A percentile compares a stretch with the other conserved stretches of the same genome.
phyloP scores from a whole-genome alignment of 2,113 vertebrate species.

The Tenrec ecaudatus region DNA sequence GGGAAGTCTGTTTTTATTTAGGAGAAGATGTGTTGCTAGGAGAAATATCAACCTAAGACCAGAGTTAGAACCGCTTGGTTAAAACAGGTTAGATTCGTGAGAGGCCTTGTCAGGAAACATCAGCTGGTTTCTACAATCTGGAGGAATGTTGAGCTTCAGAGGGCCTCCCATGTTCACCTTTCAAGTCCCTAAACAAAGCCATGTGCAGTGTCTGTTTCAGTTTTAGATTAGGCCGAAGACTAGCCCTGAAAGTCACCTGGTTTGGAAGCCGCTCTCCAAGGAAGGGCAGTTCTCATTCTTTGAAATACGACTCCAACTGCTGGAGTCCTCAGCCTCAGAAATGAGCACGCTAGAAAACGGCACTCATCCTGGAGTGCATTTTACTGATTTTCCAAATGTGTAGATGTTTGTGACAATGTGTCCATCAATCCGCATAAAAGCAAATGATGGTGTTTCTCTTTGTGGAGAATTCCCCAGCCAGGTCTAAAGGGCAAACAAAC shows the following conservation, averaged over 20 bases:
- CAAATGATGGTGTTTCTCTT: neutral
- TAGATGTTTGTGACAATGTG: conserved; percentile 7
- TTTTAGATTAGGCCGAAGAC: conserved; percentile 50
- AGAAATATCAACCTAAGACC: conserved; percentile 57
- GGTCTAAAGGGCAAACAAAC: neutral
- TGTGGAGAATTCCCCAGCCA: neutral
- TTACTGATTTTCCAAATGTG: conserved; percentile 3
- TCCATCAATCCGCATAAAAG: neutral
- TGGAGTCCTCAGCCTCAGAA: conserved; percentile 15
- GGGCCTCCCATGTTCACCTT: conserved; percentile 60
- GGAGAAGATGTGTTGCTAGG: conserved; percentile 56
- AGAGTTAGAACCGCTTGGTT: conserved; percentile 65
- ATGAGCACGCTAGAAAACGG: neutral
- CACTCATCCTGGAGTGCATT: neutral
- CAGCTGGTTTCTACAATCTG: conserved; percentile 61
- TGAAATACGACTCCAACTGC: neutral
- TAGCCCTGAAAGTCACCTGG: conserved; percentile 47
- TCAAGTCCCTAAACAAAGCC: conserved; percentile 63
- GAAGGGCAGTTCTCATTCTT: conserved; percentile 9
- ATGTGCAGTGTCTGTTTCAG: conserved; percentile 46
- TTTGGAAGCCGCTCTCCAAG: conserved; percentile 36
- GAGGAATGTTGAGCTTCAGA: conserved; percentile 67
- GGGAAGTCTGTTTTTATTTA: conserved; percentile 71
- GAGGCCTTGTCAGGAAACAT: conserved; percentile 67
- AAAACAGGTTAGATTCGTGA: conserved; percentile 64